Evolutionary conservation across 1,140 invertebrate species (phyloP).

Genomic region (Palaemon carinicauda): DNA sequence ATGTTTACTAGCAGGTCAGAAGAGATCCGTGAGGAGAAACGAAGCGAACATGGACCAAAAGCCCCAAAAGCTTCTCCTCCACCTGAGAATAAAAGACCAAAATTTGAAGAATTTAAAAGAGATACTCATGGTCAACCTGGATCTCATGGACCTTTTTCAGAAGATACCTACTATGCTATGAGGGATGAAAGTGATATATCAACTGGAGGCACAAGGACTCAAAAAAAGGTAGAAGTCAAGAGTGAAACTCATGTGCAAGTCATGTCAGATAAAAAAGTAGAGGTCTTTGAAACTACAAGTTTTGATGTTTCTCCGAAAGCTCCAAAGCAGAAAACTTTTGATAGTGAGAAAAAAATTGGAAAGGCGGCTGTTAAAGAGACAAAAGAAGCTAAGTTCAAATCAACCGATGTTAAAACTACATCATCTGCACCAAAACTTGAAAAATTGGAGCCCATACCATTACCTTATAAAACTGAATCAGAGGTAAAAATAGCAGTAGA

Average conservation of each 20-base stretch:
- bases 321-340: constrained; percentile 20
- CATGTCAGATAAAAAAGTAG: constrained; percentile 59
- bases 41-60: constrained; percentile 39
- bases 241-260: constrained; percentile 55
- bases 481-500: neutral
- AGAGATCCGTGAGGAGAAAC: constrained; percentile 38
- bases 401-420: no score
- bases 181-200: constrained; percentile 56
- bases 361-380: neutral
- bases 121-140: constrained; percentile 41
- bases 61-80: constrained; percentile 14
- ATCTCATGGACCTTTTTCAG: constrained; percentile 47
- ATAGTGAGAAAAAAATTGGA: constrained; percentile 24
- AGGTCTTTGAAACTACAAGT: constrained; percentile 42
- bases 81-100: constrained; percentile 47
- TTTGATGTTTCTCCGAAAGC: constrained; percentile 41
- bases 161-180: constrained; percentile 58
- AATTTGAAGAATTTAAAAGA: constrained; percentile 47
- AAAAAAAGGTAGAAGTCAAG: constrained; percentile 54
- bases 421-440: neutral
- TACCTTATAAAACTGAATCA: neutral
- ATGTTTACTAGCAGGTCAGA: constrained; percentile 56
- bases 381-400: neutral
- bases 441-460: no score
- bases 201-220: constrained; percentile 36